Evolutionary conservation across 2,113 vertebrate species (phyloP).

Genomic region (Boleophthalmus pectinirostris): DNA sequence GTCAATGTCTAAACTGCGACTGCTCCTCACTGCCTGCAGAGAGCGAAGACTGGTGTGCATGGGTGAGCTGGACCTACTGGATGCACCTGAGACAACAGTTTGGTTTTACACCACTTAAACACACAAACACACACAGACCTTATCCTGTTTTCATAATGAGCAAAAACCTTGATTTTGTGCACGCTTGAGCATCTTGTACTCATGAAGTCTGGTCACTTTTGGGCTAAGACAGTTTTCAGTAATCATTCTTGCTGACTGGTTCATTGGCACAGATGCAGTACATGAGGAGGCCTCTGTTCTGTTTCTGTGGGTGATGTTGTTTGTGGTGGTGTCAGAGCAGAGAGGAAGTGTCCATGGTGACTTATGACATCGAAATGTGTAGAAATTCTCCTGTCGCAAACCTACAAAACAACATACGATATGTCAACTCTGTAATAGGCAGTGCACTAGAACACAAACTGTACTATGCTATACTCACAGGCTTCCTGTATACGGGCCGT

Average conservation of each 20-base stretch:
- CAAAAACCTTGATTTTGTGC: slow-evolving; percentile 75
- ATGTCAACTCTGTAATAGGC: neutral
- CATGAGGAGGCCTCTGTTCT: neutral
- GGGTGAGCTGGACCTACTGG: slow-evolving; percentile 35
- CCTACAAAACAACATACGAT: slow-evolving; percentile 58
- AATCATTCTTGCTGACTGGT: slow-evolving; percentile 49
- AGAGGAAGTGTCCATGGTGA: slow-evolving; percentile 65
- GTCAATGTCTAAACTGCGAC: slow-evolving; percentile 48
- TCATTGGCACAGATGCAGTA: slow-evolving; percentile 2
- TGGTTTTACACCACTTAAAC: neutral
- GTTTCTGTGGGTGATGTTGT: slow-evolving; percentile 10
- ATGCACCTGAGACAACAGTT: slow-evolving; percentile 21
- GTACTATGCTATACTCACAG: slow-evolving; percentile 66
- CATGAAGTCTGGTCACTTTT: slow-evolving; percentile 62
- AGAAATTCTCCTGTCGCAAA: slow-evolving; percentile 79
- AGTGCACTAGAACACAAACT: neutral
- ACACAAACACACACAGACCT: neutral
- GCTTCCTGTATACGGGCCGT: slow-evolving; percentile 84
- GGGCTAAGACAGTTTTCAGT: slow-evolving; percentile 44
- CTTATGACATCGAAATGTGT: slow-evolving; percentile 73
- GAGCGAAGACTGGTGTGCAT: slow-evolving; percentile 68
- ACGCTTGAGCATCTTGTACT: slow-evolving; percentile 80
- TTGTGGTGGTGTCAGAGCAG: slow-evolving; percentile 67
- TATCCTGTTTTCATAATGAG: neutral
- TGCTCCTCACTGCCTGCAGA: slow-evolving; percentile 68